Evolutionary conservation across 2,888 invertebrate species (phyloP), one percentile per base, ranked within the genome.

Genomic region (Tipula confusa): DNA sequence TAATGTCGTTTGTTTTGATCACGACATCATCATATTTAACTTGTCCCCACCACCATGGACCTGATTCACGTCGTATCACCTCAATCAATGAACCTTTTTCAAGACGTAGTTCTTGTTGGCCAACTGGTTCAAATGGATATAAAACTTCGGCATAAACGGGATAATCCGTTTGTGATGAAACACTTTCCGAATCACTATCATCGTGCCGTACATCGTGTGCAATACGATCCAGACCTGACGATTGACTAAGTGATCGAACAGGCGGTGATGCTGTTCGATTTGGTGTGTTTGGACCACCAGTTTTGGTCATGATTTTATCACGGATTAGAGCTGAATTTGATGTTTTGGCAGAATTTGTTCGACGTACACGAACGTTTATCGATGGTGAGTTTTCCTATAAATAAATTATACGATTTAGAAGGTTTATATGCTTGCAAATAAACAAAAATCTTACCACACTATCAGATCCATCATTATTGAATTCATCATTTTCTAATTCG

Each of bases 21-120:
- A 89, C 87, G 38, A 89, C 85, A 83, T 86, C 87, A 84, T 87
- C 87, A 83, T 86, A 87, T 84, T 88, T 89, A 29, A 88, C 88
- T 18, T 90, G 89, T 48, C 94, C 95, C 93, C 94, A 95, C 95
- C 96, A 95, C 95, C 95, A 95, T 86, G 89, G 89, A 80, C 89
- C 89, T 48, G 88, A 86, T 84, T 89, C 89, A 85, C 89, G 89
- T 82, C 89, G 88, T 84, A 90, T 84, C 82, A 89, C 87, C 85
- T 90, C 89, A 84, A 89, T 88, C 84, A 90, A 86, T 83, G 87
- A 86, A 82, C 89, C 89, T 84, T 88, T 89, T 85, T 89, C 88
- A 79, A 89, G 86, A 15, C 88, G 87, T 64, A 89, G 85, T 85
- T 90, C 89, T 85, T 89, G 89, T 83, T 88, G 88, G 36, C 89